These are phyloP conservation scores for Cryptophagus acutangulus DNA, from an alignment of 2,888 invertebrate species.

Conservation along the genomic window DNA sequence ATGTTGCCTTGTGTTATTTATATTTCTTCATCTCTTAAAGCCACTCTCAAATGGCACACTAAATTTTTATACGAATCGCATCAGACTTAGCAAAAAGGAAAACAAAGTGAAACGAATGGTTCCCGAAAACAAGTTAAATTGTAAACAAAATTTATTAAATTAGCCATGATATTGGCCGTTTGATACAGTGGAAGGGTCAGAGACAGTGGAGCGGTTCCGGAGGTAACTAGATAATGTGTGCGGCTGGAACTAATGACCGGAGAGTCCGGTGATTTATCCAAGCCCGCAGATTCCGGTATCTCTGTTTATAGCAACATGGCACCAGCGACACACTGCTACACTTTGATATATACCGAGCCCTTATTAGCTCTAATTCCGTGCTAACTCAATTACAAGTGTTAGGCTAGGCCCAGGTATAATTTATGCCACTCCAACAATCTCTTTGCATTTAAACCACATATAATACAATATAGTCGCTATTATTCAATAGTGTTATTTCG, in stretches of 20 bases:
- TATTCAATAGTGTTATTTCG: too few species aligned
- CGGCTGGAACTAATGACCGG: constrained; percentile 48
- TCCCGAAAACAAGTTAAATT: too few species aligned
- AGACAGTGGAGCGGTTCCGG: constrained; percentile 36
- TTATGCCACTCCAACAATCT: constrained; percentile 22
- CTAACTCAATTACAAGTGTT: constrained; percentile 44
- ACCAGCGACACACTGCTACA: constrained; percentile 30
- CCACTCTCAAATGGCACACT: too few species aligned
- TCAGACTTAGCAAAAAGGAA: too few species aligned
- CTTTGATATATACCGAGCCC: constrained; percentile 45
- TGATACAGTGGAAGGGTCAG: constrained; percentile 15
- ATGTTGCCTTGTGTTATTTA: constrained; percentile 18
- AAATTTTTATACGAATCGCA: too few species aligned
- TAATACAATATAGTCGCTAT: too few species aligned
- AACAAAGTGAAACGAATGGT: too few species aligned
- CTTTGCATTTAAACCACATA: neutral
- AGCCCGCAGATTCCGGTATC: constrained; percentile 42
- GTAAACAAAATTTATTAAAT: constrained; percentile 35
- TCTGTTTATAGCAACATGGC: constrained; percentile 39
- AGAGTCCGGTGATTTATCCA: constrained; percentile 48
- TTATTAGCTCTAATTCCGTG: constrained; percentile 44
- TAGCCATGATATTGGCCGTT: constrained; percentile 32
- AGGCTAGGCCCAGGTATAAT: constrained; percentile 31
- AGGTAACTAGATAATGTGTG: constrained; percentile 45
- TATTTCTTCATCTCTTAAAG: too few species aligned